Percentiles rank a stretch among this genome's conserved stretches.
phyloP scores from a whole-genome alignment of 2,113 vertebrate genomes.

The Pygoscelis antarcticus region DNA sequence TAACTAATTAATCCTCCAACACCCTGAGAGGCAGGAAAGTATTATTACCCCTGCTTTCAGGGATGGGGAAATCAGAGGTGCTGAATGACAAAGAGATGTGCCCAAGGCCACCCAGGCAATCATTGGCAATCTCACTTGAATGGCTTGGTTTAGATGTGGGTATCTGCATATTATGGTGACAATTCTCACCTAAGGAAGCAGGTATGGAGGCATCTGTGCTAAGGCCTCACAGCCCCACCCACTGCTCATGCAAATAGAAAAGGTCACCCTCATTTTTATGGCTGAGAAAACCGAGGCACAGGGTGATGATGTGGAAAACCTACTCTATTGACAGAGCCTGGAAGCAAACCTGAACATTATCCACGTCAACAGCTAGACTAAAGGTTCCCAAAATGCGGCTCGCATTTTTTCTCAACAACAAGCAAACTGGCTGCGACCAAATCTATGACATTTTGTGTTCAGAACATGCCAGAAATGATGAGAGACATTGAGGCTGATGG shows the following conservation, averaged over 20 bases:
- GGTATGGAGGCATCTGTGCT: background rate
- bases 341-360: background rate
- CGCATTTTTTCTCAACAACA: fast-evolving
- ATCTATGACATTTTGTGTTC: background rate
- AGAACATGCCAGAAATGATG: background rate
- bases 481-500: background rate
- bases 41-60: conserved; percentile 3
- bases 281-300: background rate
- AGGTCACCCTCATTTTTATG: conserved; percentile 13
- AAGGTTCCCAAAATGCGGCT: background rate
- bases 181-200: background rate
- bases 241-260: background rate
- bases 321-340: background rate
- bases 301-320: background rate
- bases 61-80: conserved; percentile 28
- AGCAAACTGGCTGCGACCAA: background rate
- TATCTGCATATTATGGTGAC: background rate
- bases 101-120: conserved; percentile 42
- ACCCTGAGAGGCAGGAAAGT: background rate
- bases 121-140: background rate
- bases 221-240: background rate
- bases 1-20: conserved; percentile 32
- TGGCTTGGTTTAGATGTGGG: background rate
- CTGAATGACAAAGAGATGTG: conserved; percentile 53
- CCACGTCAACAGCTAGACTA: background rate